A percentile compares a stretch with the other conserved stretches of the same genome.
Evolutionary conservation across 2,888 invertebrate species (phyloP).

Genomic region (Protonemura montana): DNA sequence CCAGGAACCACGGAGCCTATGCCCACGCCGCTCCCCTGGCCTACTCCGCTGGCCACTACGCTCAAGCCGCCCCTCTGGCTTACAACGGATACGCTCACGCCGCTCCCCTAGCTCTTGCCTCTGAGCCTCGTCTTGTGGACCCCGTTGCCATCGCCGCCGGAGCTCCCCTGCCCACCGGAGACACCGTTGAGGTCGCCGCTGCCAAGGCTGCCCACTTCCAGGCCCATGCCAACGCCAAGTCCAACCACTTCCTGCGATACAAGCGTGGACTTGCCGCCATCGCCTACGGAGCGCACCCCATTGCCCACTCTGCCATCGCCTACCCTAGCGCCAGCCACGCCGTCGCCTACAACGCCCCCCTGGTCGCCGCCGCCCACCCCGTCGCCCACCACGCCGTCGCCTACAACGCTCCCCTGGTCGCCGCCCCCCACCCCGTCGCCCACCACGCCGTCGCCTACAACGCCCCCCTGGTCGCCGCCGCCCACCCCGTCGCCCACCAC

Average conservation of each 20-base stretch:
- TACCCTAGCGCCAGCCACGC: slow-evolving; percentile 36
- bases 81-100: slow-evolving; percentile 58
- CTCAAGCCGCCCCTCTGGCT: slow-evolving; percentile 60
- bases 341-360: slow-evolving; percentile 30
- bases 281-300: slow-evolving; percentile 30
- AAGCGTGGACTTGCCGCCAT: slow-evolving; percentile 41
- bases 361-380: slow-evolving; percentile 33
- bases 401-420: slow-evolving; percentile 50
- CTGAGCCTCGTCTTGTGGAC: slow-evolving; percentile 9
- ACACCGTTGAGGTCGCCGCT: slow-evolving; percentile 62
- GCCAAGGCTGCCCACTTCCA: slow-evolving; percentile 64
- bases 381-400: slow-evolving; percentile 49
- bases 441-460: slow-evolving; percentile 27
- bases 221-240: slow-evolving; percentile 58
- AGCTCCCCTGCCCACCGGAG: slow-evolving; percentile 39
- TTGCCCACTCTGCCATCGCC: slow-evolving; percentile 2
- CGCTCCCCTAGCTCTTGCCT: slow-evolving; percentile 62
- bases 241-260: slow-evolving; percentile 16
- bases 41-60: background rate
- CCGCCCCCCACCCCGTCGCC: background rate
- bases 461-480: background rate
- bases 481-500: background rate
- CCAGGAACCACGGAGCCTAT: background rate
- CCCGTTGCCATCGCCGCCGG: slow-evolving; percentile 62
- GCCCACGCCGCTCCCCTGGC: background rate